Base-by-base conservation (phyloP, 2,888 invertebrate genomes). In the Chrysina gloriosa region DNA sequence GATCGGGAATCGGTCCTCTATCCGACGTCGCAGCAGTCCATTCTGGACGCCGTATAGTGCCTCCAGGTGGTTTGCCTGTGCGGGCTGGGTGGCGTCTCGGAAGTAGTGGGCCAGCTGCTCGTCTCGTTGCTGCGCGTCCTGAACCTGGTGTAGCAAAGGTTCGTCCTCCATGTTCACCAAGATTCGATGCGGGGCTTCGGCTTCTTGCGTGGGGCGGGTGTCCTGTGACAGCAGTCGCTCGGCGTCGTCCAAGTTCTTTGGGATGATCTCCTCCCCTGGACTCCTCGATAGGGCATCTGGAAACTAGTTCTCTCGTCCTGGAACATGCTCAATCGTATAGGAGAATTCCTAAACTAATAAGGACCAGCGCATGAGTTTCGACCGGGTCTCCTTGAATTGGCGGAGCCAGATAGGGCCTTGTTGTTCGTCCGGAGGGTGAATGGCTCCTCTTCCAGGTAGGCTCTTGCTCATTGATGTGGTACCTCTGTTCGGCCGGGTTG, bases 391-490 rank as follows among this genome's bases (percentile, higher is more conserved):
- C 11, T 68, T 70, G 19, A 69, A 25, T 7, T 42, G 47, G 19
- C 69, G 19, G 6, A 75, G 63, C 74, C 75, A 75, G 1, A 64
- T 56, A 76, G 68, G 1, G 72, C 72, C n/a, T 63, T 7, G 61
- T 66, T 73, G 58, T 76, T 75, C 0, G 75, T 77, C 0, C 71
- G 16, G 2, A 76, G 48, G 0, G 54, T 65, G 42, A 77, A 76
- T 1, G n/a, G 70, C 0, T 52, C 50, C 16, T 73, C 75, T 31
- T 75, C 74, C 7, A 76, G 64, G 34, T 72, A 74, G 0, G 71
- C 73, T 77, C 76, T 39, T 72, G 74, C 36, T 77, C 75, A 50
- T 76, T 77, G 1, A 69, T 64, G 58, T 77, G 76, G 50, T 74
- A 76, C 0, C 47, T 29, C 19, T 39, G n/a, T 31, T 75, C 71